A percentile compares a stretch with the other conserved stretches of the same genome.
These are phyloP conservation scores for Gasterosteus aculeatus DNA, from an alignment of 2,113 vertebrate genomes.

Conservation along the genomic window DNA sequence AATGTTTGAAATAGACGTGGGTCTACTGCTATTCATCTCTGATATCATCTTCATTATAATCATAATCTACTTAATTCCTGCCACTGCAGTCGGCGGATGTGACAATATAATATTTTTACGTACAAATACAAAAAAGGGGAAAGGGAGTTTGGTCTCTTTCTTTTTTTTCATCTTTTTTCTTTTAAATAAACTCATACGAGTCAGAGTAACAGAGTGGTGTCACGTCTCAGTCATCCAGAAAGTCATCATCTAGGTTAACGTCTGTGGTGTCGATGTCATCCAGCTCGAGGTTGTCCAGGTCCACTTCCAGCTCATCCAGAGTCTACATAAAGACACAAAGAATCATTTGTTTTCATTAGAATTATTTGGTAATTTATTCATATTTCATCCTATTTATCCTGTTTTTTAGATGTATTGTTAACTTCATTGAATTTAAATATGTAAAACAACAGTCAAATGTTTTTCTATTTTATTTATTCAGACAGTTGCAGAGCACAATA, in stretches of 20 bases:
- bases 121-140: conserved; percentile 71
- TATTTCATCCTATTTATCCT: not conserved
- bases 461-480: not conserved
- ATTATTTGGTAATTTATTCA: not conserved
- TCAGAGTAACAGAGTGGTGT: conserved; percentile 12
- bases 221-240: conserved; percentile 77
- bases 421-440: not conserved
- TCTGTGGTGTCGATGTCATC: conserved; percentile 97
- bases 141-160: conserved; percentile 74
- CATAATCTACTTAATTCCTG: conserved; percentile 30
- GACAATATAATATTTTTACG: conserved; percentile 63
- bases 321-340: conserved; percentile 69
- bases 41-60: conserved; percentile 27
- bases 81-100: conserved; percentile 18
- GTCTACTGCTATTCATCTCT: conserved; percentile 28
- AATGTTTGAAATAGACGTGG: conserved; percentile 34
- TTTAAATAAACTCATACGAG: conserved; percentile 71
- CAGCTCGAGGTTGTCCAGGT: conserved; percentile 95
- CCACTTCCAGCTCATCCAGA: conserved; percentile 92
- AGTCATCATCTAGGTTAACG: conserved; percentile 96
- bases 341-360: not conserved
- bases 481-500: not conserved
- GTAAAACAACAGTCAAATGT: not conserved
- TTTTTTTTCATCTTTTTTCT: conserved; percentile 37
- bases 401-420: not conserved